Conservation (phyloP, 2,113 vertebrate genomes). For the Danionella cerebrum region DNA sequence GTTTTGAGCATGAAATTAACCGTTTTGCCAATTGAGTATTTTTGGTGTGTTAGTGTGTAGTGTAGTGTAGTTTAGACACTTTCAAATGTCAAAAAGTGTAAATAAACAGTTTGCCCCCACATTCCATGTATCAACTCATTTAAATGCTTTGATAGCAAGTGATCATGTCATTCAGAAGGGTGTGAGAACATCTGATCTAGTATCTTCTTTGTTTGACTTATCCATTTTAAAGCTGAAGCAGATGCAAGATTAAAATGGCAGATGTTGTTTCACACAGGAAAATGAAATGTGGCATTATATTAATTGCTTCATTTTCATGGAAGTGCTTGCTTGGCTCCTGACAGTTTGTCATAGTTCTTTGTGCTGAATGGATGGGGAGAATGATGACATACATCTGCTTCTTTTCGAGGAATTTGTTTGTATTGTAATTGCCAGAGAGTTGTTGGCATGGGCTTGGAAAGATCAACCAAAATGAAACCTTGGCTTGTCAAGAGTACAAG, state of each 20-base stretch:
- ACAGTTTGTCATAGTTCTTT: conserved; percentile 44
- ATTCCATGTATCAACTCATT: too few species aligned
- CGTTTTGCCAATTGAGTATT: too few species aligned
- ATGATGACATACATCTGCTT: conserved; percentile 42
- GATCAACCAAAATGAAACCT: conserved; percentile 48
- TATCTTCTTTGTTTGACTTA: too few species aligned
- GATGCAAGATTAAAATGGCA: conserved; percentile 21
- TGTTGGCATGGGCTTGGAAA: conserved; percentile 41
- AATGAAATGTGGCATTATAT: conserved; percentile 49
- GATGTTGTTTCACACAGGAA: conserved; percentile 32
- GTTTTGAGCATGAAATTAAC: too few species aligned
- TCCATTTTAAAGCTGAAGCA: background rate
- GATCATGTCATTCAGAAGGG: too few species aligned
- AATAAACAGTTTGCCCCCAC: too few species aligned
- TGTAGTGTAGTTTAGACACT: too few species aligned
- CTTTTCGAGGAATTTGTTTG: conserved; percentile 41
- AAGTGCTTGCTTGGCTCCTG: conserved; percentile 37
- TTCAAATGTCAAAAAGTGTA: too few species aligned
- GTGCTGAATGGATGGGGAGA: conserved; percentile 27
- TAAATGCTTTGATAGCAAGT: too few species aligned
- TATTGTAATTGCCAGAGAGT: conserved; percentile 49
- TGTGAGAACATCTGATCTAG: too few species aligned
- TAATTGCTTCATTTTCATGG: conserved; percentile 49
- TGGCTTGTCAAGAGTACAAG: conserved; percentile 34
- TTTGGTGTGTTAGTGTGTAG: too few species aligned